Base-by-base conservation (phyloP, 2,888 invertebrate genomes). In the Cerastis leucographa region DNA sequence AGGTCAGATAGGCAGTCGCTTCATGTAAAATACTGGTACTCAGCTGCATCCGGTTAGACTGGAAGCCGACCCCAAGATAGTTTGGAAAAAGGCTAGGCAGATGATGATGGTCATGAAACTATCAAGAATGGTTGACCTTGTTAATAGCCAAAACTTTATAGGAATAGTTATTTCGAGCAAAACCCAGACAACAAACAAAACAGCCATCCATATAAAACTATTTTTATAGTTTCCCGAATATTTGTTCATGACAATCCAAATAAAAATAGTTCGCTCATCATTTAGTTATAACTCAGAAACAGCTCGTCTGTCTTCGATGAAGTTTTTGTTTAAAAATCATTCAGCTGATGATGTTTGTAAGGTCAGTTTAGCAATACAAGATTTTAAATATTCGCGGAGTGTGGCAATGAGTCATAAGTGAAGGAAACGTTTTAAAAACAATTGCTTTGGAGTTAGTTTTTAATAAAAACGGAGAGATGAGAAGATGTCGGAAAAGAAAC, bases 171-270 rank as follows among this genome's bases (percentile, higher is more conserved):
- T 83, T 68, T 78, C 12, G 11, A 61, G 9, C 51, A 1, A 61
- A 69, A 1, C 25, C 66, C 74, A 78, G 74, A 74, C 62, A 69
- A 70, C 64, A 74, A 78, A 61, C 62, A 64, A 71, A 68, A 61
- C 64, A 74, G 68, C 1, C 42, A 12, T 42, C 44, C 1, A 42
- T 61, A 68, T 22, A 35, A 78, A 78, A 74, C 35, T 2, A 12
- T 65, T 71, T 70, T 82, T 78, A 67, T 70, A 56, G 42, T 66
- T 44, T 49, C 35, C 69, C 22, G 56, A 70, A 78, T 82, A 73
- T 77, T 67, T 70, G 62, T 78, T 70, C 56, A 78, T 70, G 65
- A 82, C 83, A 82, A 73, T 73, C 9, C n/a, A 22, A 29, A 73
- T 29, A 35, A 44, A 82, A 82, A 81, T 78, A 77, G 70, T 25